Percentiles rank a stretch among this genome's conserved stretches.
phyloP scores from a whole-genome alignment of 2,113 vertebrate species.

The Actinemys pallida region DNA sequence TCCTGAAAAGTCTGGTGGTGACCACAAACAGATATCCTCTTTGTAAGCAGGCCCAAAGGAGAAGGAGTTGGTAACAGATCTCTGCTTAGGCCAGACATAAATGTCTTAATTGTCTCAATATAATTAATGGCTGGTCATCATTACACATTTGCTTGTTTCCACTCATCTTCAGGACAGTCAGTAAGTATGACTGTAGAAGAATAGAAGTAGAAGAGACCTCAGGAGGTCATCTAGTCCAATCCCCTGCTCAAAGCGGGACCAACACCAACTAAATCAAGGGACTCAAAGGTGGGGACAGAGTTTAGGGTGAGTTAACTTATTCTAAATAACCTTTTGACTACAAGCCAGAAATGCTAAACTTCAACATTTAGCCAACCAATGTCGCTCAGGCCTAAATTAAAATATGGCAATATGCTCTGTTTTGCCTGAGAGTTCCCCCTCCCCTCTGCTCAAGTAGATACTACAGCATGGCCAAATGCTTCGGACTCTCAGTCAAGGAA shows the following conservation, averaged over 20 bases:
- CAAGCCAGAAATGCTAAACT: not conserved
- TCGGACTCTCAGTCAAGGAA: not conserved
- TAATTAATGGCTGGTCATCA: not conserved
- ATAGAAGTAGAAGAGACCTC: too few relatives aligned
- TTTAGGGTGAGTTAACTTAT: not conserved
- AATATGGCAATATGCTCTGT: not conserved
- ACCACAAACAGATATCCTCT: not conserved
- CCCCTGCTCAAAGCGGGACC: too few relatives aligned
- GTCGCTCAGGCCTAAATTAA: not conserved
- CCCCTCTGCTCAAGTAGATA: not conserved
- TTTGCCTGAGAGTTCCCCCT: not conserved
- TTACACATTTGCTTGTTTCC: not conserved
- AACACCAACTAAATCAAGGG: not conserved
- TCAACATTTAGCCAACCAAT: not conserved
- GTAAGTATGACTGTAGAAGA: not conserved
- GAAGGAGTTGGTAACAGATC: not conserved
- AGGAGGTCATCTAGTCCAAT: too few relatives aligned
- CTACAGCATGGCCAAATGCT: not conserved
- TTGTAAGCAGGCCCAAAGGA: not conserved
- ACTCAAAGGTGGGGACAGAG: not conserved
- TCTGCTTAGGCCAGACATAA: not conserved
- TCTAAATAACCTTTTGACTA: not conserved
- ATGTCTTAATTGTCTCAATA: not conserved
- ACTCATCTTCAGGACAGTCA: not conserved
- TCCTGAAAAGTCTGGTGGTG: not conserved